These are phyloP conservation scores for Epizoanthus rinbou DNA, from an alignment of 92 coral and sea anemone species.

Conservation along the genomic window DNA sequence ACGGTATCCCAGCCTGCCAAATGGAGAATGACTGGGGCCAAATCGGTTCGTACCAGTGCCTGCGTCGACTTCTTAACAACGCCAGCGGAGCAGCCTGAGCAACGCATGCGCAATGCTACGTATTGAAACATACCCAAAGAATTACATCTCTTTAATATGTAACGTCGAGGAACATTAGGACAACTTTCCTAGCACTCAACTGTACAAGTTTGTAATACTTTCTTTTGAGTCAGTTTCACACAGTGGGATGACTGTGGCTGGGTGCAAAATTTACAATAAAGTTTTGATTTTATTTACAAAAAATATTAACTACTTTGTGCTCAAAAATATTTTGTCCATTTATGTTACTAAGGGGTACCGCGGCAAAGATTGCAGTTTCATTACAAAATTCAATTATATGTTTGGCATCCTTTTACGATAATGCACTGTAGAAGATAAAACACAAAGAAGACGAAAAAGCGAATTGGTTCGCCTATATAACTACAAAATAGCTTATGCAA, in stretches of 20 bases:
- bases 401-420: constrained; percentile 7
- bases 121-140: neutral
- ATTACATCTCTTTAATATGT: constrained; percentile 16
- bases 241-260: constrained; percentile 9
- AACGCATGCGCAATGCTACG: too few species aligned
- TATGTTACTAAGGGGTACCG: constrained; percentile 20
- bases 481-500: too few species aligned
- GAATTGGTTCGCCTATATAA: too few species aligned
- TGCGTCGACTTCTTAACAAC: too few species aligned
- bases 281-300: constrained; percentile 44
- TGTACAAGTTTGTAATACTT: constrained; percentile 17
- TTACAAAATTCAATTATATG: constrained; percentile 21
- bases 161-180: constrained; percentile 7
- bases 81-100: too few species aligned
- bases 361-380: constrained; percentile 18
- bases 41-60: too few species aligned
- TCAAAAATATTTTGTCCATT: constrained; percentile 43
- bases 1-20: too few species aligned
- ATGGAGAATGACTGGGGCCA: too few species aligned
- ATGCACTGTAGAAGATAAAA: neutral
- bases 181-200: neutral
- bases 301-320: constrained; percentile 38
- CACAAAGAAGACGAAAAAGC: too few species aligned
- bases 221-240: neutral
- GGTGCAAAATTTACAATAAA: constrained; percentile 36